A percentile compares a stretch with the other conserved stretches of the same genome.
These are phyloP conservation scores for Nixonia krombeini DNA, from an alignment of 1,140 invertebrate genomes.

Conservation along the genomic window DNA sequence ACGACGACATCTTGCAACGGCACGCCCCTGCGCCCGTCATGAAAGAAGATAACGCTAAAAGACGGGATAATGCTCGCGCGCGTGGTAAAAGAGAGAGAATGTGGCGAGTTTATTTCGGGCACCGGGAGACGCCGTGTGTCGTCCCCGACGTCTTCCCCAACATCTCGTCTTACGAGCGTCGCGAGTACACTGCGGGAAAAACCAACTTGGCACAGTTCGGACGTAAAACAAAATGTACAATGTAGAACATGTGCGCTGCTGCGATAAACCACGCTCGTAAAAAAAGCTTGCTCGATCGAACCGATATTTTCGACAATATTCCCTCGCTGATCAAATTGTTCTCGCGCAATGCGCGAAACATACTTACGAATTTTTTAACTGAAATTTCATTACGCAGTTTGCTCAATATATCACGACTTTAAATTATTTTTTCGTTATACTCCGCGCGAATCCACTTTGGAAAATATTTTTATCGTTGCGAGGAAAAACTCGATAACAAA, in stretches of 20 bases:
- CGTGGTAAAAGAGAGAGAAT: constrained; percentile 32
- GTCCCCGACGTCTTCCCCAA: constrained; percentile 20
- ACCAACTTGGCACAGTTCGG: not conserved
- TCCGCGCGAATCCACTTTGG: too few relatives aligned
- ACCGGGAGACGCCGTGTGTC: constrained; percentile 43
- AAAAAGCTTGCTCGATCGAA: too few relatives aligned
- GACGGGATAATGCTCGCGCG: constrained; percentile 33
- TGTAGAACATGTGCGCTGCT: constrained; percentile 5
- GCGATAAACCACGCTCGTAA: not conserved
- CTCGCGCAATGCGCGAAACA: too few relatives aligned
- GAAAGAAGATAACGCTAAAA: constrained; percentile 11
- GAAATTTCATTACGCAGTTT: too few relatives aligned
- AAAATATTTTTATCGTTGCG: too few relatives aligned
- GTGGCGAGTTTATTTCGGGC: constrained; percentile 66
- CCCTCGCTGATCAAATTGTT: too few relatives aligned
- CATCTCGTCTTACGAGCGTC: constrained; percentile 4
- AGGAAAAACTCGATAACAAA: too few relatives aligned
- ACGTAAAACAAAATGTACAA: not conserved
- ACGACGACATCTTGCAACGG: not conserved
- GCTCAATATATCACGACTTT: too few relatives aligned
- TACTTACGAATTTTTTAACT: too few relatives aligned
- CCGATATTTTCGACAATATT: too few relatives aligned
- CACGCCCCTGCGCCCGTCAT: constrained; percentile 32
- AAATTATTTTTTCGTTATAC: too few relatives aligned
- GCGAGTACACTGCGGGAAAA: not conserved